phyloP scores from a whole-genome alignment of 2,888 invertebrate genomes.

The Nyleta sp. region DNA sequence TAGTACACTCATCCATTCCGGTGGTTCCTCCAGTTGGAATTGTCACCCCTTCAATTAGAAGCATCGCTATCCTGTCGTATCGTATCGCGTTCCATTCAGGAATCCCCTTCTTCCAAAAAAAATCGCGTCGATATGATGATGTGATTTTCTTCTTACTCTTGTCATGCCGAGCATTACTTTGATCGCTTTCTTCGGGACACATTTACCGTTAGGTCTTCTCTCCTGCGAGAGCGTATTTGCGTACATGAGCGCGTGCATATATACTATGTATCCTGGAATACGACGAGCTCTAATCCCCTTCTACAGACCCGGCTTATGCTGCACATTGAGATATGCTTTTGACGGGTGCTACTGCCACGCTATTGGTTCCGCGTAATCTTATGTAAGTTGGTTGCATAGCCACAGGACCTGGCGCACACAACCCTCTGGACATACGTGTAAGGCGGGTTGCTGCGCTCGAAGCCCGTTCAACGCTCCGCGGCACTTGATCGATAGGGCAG shows the following conservation, averaged over 20 bases:
- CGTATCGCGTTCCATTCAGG: too few species aligned
- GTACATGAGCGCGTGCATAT: conserved; percentile 50
- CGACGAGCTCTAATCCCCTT: conserved; percentile 80
- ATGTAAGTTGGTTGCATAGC: conserved; percentile 81
- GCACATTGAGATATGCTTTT: conserved; percentile 79
- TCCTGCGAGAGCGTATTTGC: conserved; percentile 44
- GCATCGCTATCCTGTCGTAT: too few species aligned
- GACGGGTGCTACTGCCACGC: conserved; percentile 77
- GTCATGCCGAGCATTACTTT: conserved; percentile 60
- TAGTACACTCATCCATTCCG: too few species aligned
- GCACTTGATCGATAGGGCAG: conserved; percentile 80
- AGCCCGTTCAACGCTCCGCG: conserved; percentile 50
- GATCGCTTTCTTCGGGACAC: conserved; percentile 73
- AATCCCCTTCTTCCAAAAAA: too few species aligned
- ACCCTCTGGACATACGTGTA: conserved; percentile 74
- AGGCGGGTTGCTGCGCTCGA: conserved; percentile 57
- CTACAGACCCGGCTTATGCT: conserved; percentile 78
- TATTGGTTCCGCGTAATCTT: conserved; percentile 80
- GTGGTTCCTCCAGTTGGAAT: too few species aligned
- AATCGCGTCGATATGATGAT: conserved; percentile 30
- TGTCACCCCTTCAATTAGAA: too few species aligned
- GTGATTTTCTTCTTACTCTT: conserved; percentile 53
- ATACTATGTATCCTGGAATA: conserved; percentile 75
- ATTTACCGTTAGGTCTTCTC: conserved; percentile 70
- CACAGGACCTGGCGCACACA: conserved; percentile 74